Evolutionary conservation across 2,888 invertebrate species (phyloP).

Genomic region (Ormyrus rosae): DNA sequence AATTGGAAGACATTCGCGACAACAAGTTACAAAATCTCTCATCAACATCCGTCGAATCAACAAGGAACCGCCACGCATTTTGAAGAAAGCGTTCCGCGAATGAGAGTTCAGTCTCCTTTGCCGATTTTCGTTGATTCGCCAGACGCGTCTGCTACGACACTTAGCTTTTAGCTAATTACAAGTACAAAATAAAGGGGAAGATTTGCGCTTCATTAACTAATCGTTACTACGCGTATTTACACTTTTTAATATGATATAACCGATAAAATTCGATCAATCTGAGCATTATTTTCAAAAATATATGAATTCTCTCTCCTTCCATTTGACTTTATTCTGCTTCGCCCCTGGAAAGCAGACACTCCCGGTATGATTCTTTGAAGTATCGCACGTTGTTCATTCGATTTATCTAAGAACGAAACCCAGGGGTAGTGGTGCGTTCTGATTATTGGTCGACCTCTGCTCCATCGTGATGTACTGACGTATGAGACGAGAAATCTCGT

Average conservation of each 20-base stretch:
- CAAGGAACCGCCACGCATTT: conserved; percentile 5
- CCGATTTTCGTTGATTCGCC: conserved; percentile 26
- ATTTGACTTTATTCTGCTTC: not conserved
- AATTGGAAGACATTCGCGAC: conserved; percentile 54
- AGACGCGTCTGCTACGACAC: not conserved
- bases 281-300: conserved; percentile 64
- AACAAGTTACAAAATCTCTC: conserved; percentile 41
- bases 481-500: conserved; percentile 96
- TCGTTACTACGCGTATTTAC: conserved; percentile 69
- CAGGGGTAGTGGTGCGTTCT: conserved; percentile 62
- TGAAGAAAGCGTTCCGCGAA: not conserved
- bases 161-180: conserved; percentile 49
- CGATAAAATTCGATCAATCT: conserved; percentile 66
- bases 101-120: not conserved
- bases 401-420: conserved; percentile 72
- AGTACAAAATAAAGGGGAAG: conserved; percentile 41
- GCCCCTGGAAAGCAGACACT: not conserved
- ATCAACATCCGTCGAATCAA: conserved; percentile 29
- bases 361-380: not conserved
- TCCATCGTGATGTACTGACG: conserved; percentile 97
- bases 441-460: conserved; percentile 77
- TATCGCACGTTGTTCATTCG: not conserved
- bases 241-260: conserved; percentile 54
- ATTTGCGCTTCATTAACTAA: conserved; percentile 59
- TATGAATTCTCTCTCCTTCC: not conserved